Evolutionary conservation across 2,113 vertebrate genomes (phyloP).

Genomic region (Garra rufa): DNA sequence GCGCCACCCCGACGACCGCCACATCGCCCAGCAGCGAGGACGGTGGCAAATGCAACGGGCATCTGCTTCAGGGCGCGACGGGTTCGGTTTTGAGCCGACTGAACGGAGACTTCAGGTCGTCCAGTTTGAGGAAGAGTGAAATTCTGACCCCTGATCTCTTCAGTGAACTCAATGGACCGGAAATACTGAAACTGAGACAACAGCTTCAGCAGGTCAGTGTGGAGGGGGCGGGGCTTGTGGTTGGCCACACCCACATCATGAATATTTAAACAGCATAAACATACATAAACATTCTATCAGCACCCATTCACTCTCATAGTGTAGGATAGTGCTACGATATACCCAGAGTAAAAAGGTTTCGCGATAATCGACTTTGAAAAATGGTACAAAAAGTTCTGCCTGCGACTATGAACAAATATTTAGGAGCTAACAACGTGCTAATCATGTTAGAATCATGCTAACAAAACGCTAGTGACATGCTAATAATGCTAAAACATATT

Average conservation of each 20-base stretch:
- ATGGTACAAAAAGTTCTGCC: too few relatives aligned
- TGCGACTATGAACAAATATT: too few relatives aligned
- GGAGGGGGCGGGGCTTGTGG: constrained; percentile 13
- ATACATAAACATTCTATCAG: not conserved
- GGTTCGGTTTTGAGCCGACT: constrained; percentile 70
- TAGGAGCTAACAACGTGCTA: too few relatives aligned
- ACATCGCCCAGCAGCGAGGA: constrained; percentile 84
- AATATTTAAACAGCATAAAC: not conserved
- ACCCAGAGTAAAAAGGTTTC: too few relatives aligned
- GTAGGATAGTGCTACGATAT: too few relatives aligned
- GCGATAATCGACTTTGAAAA: too few relatives aligned
- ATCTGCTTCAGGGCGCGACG: constrained; percentile 69
- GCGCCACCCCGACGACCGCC: constrained; percentile 71
- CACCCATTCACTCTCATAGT: not conserved
- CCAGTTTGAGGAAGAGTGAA: constrained; percentile 79
- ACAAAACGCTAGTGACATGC: too few relatives aligned
- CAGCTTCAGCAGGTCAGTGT: constrained; percentile 89
- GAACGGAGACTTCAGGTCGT: constrained; percentile 82
- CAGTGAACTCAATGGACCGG: constrained; percentile 94
- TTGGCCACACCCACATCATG: not conserved
- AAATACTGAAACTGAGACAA: constrained; percentile 96
- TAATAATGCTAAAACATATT: too few relatives aligned
- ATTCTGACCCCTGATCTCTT: constrained; percentile 85
- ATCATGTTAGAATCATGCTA: too few relatives aligned
- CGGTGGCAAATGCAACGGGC: constrained; percentile 86